Evolutionary conservation across 2,113 vertebrate genomes (phyloP), one percentile per base, ranked within the genome.

Genomic region (Riparia riparia): DNA sequence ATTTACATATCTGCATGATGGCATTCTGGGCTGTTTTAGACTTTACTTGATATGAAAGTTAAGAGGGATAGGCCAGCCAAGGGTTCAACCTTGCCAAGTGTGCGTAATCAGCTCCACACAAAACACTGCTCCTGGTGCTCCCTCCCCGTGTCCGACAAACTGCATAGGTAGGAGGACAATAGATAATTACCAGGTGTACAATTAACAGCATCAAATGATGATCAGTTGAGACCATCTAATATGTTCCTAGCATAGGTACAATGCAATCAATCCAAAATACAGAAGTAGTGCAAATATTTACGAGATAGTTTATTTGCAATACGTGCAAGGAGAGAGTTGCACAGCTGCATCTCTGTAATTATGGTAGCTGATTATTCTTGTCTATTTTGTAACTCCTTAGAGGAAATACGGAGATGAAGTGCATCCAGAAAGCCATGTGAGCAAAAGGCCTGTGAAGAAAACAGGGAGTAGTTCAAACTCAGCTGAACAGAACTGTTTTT

Each of bases 391-490:
- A 58, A 39, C 5, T 64, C 15, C 4, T 18, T 3, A 64, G 54
- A 44, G 49, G 37, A 70, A 56, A 7, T 41, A 31, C 1, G 17
- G 17, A 8, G 7, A 47, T 84, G 37, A 93, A 64, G 15, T 53
- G 29, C 2, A 9, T 31, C 6, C 45, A 45, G 19, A 57, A 70
- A 78, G 1, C 37, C 1, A 0, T 8, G 9, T n/a, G 8, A 61
- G 9, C 12, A 47, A 64, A 56, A 64, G 22, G n/a, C 11, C 10
- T 72, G 15, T 60, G 41, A 88, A 77, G 4, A 16, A 5, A 78
- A 42, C 1, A 51, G 10, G 17, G 6, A 87, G 2, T 9, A 83
- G 5, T 3, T 61, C 25, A 79, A 85, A 54, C 1, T 4, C 10
- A 61, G 8, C 5, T 47, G 32, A 70, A 50, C 6, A 65, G 68